Conservation (phyloP, 2,797 vertebrate species). For the Manis pentadactyla region DNA sequence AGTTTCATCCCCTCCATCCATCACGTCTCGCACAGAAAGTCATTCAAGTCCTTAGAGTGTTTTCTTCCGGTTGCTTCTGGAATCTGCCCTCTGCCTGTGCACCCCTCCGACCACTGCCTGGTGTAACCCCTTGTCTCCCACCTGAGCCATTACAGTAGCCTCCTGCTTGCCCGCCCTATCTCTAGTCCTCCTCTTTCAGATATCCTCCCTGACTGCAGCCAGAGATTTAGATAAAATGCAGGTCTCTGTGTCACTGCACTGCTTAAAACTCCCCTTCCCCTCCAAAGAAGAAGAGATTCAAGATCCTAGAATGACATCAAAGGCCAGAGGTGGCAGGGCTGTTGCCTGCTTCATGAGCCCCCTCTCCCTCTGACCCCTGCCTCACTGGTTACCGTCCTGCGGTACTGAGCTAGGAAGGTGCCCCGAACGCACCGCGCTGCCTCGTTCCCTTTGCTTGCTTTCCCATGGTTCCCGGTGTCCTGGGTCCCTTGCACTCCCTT, state of each 20-base stretch:
- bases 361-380: not conserved
- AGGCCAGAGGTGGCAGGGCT: not conserved
- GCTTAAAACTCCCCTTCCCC: not conserved
- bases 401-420: not conserved
- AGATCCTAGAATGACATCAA: not conserved
- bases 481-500: not conserved
- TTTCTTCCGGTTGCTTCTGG: not conserved
- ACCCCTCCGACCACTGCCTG: not conserved
- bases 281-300: not conserved
- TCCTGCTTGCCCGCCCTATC: not conserved
- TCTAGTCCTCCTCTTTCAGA: not conserved
- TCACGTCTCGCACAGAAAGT: not conserved
- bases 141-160: not conserved
- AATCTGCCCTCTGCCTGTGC: not conserved
- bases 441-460: not conserved
- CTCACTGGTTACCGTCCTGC: not conserved
- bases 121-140: not conserved
- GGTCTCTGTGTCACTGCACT: not conserved
- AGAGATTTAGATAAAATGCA: not conserved
- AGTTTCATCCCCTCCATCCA: not conserved
- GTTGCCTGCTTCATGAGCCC: not conserved
- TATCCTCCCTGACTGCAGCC: not conserved
- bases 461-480: not conserved
- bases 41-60: not conserved
- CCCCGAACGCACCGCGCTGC: rapidly evolving